These are phyloP conservation scores for Pseudopleuronectes americanus DNA, from an alignment of 2,797 vertebrate genomes.

Conservation along the genomic window DNA sequence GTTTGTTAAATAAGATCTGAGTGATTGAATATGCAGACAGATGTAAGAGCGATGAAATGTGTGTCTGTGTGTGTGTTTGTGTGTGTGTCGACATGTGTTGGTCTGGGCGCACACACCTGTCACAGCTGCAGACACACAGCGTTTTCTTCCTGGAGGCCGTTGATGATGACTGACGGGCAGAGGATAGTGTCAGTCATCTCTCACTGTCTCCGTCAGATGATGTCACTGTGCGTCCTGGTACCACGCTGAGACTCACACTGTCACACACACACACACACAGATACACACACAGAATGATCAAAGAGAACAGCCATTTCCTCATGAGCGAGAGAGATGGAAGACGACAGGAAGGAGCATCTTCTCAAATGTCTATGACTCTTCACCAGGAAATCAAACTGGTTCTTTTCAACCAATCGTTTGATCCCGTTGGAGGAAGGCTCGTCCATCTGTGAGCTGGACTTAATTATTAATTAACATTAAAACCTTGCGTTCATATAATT, in stretches of 20 bases:
- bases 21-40: neutral
- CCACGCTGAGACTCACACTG: constrained; percentile 25
- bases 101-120: constrained; percentile 4
- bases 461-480: too few relatives aligned
- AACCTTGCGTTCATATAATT: too few relatives aligned
- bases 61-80: neutral
- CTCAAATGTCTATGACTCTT: too few relatives aligned
- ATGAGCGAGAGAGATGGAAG: too few relatives aligned
- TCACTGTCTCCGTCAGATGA: constrained; percentile 46
- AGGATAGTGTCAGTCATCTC: constrained; percentile 66
- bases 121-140: constrained; percentile 50
- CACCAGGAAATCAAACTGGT: too few relatives aligned
- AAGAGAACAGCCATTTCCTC: too few relatives aligned
- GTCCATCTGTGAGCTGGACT: too few relatives aligned
- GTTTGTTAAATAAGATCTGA: neutral
- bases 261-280: too few relatives aligned
- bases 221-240: constrained; percentile 53
- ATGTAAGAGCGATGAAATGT: neutral
- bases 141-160: constrained; percentile 35
- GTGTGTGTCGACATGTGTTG: constrained; percentile 1
- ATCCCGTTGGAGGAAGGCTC: too few relatives aligned
- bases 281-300: too few relatives aligned
- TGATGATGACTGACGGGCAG: constrained; percentile 57
- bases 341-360: too few relatives aligned
- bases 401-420: too few relatives aligned